Percentiles rank a stretch among this genome's conserved stretches.
Evolutionary conservation across 2,888 invertebrate species (phyloP).

Genomic region (Halictus ligatus): DNA sequence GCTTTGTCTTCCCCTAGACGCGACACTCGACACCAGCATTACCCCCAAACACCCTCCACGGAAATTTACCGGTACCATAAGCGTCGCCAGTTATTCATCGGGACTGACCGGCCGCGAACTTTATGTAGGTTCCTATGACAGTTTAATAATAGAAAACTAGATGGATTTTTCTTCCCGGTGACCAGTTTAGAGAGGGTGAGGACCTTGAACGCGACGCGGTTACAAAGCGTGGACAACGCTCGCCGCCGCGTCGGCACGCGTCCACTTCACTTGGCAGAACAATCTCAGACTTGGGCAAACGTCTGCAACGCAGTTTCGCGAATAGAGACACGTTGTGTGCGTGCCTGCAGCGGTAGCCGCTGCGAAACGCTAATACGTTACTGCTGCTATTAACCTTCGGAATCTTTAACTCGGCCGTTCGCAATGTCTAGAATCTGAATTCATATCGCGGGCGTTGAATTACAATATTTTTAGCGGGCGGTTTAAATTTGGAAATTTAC

Average conservation of each 20-base stretch:
- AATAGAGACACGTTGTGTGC: background rate
- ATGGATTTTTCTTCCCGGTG: background rate
- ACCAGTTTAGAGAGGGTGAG: slow-evolving; percentile 38
- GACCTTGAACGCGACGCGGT: slow-evolving; percentile 59
- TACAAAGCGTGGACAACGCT: slow-evolving; percentile 38
- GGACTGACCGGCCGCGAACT: background rate
- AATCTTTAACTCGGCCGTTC: background rate
- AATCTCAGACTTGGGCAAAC: slow-evolving; percentile 47
- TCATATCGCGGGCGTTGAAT: background rate
- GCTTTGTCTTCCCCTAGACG: slow-evolving; percentile 49
- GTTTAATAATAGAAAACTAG: slow-evolving; percentile 37
- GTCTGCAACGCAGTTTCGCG: slow-evolving; percentile 14
- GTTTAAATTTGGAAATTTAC: background rate
- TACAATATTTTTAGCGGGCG: background rate
- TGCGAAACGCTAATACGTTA: background rate
- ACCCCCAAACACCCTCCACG: background rate
- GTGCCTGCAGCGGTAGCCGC: background rate
- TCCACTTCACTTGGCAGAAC: slow-evolving; percentile 59
- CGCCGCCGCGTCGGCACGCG: slow-evolving; percentile 37
- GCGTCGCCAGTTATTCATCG: slow-evolving; percentile 26
- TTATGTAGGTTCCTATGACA: background rate
- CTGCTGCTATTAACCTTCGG: background rate
- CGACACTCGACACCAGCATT: slow-evolving; percentile 54
- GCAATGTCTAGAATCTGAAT: background rate
- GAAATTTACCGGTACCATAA: slow-evolving; percentile 9